Evolutionary conservation across 2,797 vertebrate genomes (phyloP), one percentile per base, ranked within the genome.

Genomic region (Staurois parvus): DNA sequence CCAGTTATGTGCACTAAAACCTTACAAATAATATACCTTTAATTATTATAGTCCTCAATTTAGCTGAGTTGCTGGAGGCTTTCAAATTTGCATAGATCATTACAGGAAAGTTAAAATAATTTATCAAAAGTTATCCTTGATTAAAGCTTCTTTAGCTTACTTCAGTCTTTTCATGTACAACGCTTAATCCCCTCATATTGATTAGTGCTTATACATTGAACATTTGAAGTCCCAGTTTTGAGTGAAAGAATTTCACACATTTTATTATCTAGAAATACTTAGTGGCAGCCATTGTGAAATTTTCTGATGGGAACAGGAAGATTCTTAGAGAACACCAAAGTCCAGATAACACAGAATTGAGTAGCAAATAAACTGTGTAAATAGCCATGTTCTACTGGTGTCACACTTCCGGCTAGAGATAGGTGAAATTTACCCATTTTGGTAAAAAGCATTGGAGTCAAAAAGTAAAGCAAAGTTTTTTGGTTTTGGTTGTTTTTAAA

Each of bases 121-220:
- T 73, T 90, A 86, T 82, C 81, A 0, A 89, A 88, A 89, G 73
- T 52, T 30, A 86, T 72, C 0, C 0, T 62, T 0, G 66, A 17
- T 76, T 66, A 85, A 72, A 85, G 86, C 72, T 87, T 79, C 21
- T 19, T 48, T 15, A 56, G 67, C 30, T 81, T 48, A 19, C 24
- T 32, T 56, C 70, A 32, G 26, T 59, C 68, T 59, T 81, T 59
- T 56, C 48, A 81, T 72, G 79, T 72, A 32, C 26, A 52, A 59
- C 40, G 30, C 29, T 37, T 59, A 81, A 81, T 81, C 68, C 69
- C 15, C 30, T 72, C 21, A 6, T 59, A 72, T 70, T 81, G 79
- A 81, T 72, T 70, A 28, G 37, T 32, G 62, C 10, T 45, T 80
- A 80, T 21, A 80, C n/a, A n/a, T n/a, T 34, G 30, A 3, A 40